A percentile compares a stretch with the other conserved stretches of the same genome.
These are phyloP conservation scores for Tauraco erythrolophus DNA, from an alignment of 2,113 vertebrate species.

Conservation along the genomic window DNA sequence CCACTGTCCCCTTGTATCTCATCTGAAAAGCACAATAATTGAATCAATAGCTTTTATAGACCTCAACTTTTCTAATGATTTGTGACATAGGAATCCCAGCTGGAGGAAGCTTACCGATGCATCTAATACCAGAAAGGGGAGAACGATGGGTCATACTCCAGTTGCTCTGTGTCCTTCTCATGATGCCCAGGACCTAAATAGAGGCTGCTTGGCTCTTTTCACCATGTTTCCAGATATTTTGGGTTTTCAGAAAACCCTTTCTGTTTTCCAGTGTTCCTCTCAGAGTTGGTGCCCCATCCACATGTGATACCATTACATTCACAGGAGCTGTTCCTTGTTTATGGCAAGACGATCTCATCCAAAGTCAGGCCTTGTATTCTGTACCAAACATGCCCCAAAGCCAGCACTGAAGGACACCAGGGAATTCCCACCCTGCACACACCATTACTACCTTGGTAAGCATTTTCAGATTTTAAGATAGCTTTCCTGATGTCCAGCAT, in stretches of 20 bases:
- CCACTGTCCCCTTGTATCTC: background rate
- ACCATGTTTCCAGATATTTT: background rate
- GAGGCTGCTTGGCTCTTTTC: background rate
- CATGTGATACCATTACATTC: accelerated
- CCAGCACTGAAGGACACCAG: background rate
- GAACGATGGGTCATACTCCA: accelerated
- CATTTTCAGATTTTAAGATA: background rate
- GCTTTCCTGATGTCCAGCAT: background rate
- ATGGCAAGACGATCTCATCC: background rate
- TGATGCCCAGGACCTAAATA: background rate
- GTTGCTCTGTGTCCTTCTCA: background rate
- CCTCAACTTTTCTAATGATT: background rate
- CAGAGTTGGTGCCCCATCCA: accelerated
- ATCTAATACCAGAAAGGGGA: accelerated
- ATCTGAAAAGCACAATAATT: background rate
- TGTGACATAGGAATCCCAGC: background rate
- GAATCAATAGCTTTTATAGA: background rate
- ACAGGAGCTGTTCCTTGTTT: background rate
- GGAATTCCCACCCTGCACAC: background rate
- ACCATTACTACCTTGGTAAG: accelerated
- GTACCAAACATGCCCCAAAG: background rate
- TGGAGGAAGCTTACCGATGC: no score
- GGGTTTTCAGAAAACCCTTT: background rate
- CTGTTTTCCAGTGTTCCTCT: background rate
- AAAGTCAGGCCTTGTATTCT: background rate